Conservation (phyloP, 2,113 vertebrate species). For the Vicugna pacos region DNA sequence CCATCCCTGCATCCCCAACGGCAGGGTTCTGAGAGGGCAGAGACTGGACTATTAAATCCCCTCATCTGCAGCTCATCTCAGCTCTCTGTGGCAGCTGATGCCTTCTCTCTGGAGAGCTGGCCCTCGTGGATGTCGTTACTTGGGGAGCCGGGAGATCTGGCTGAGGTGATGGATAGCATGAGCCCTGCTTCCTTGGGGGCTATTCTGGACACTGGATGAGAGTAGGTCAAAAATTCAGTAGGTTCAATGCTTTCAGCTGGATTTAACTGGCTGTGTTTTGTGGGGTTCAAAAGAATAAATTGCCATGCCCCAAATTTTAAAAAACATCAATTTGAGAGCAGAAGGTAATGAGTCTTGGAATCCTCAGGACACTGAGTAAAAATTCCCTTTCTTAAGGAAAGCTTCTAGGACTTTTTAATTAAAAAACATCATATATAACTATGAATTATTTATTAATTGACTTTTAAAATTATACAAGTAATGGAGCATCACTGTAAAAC, state of each 20-base stretch:
- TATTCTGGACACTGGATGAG: constrained; percentile 17
- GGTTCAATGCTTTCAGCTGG: background rate
- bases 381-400: constrained; percentile 51
- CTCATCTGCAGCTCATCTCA: constrained; percentile 69
- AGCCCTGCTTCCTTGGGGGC: background rate
- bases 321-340: constrained; percentile 13
- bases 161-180: background rate
- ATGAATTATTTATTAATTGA: constrained; percentile 40
- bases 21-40: constrained; percentile 21
- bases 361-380: constrained; percentile 22
- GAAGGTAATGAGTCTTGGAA: constrained; percentile 3
- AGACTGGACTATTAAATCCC: constrained; percentile 68
- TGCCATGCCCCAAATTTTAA: background rate
- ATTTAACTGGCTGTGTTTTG: constrained; percentile 51
- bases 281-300: constrained; percentile 44
- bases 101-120: background rate
- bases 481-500: constrained; percentile 1
- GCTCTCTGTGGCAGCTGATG: constrained; percentile 50
- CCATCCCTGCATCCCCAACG: background rate
- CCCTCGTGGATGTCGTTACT: fast-evolving
- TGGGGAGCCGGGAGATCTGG: background rate
- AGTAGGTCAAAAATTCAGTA: constrained; percentile 47
- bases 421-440: background rate
- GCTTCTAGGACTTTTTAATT: background rate
- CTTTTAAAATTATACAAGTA: constrained; percentile 19